These are phyloP conservation scores for Agriopis leucophaearia DNA, from an alignment of 2,888 invertebrate species.

Conservation along the genomic window DNA sequence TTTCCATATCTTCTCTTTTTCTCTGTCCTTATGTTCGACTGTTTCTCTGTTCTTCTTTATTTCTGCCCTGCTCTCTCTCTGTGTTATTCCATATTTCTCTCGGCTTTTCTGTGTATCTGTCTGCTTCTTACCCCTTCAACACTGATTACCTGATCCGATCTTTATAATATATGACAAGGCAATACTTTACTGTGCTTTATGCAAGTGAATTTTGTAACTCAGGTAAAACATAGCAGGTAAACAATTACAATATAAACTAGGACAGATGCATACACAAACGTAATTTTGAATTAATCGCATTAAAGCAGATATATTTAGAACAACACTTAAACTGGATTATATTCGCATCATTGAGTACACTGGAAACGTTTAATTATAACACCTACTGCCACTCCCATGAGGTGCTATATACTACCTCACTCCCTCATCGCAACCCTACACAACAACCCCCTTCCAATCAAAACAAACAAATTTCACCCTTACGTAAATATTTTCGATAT, in stretches of 20 bases:
- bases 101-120: too few species aligned
- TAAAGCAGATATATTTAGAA: not conserved
- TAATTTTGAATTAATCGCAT: not conserved
- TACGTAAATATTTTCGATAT: constrained; percentile 28
- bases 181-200: too few species aligned
- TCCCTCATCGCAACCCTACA: constrained; percentile 11
- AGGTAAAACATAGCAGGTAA: too few species aligned
- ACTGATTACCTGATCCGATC: too few species aligned
- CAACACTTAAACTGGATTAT: constrained; percentile 17
- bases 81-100: too few species aligned
- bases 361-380: constrained; percentile 37
- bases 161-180: too few species aligned
- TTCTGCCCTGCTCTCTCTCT: too few species aligned
- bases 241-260: not conserved
- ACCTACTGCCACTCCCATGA: constrained; percentile 27
- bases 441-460: constrained; percentile 40
- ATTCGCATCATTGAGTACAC: constrained; percentile 13
- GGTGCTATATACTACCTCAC: constrained; percentile 32
- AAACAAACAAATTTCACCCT: constrained; percentile 53
- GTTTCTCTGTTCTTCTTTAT: too few species aligned
- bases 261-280: not conserved
- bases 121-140: too few species aligned
- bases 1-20: too few species aligned
- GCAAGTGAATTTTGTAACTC: too few species aligned
- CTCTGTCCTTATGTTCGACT: too few species aligned